Percentiles rank a stretch among this genome's conserved stretches.
Conservation (phyloP, 2,797 vertebrate genomes). For the Discoglossus pictus region DNA sequence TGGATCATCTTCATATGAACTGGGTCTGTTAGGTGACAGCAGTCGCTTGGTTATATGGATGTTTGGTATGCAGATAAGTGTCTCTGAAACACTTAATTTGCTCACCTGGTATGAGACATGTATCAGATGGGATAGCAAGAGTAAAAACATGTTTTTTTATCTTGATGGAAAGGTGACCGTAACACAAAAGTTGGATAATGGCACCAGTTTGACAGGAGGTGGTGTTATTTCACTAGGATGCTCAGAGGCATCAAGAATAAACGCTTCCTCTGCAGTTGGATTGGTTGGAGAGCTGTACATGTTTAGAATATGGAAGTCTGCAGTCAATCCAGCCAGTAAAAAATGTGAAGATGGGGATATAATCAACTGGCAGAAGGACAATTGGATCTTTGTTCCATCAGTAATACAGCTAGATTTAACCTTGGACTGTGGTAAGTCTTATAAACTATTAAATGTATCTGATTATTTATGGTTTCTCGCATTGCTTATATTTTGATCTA, state of each 20-base stretch:
- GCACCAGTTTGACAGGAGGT: slow-evolving; percentile 48
- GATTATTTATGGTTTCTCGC: no score
- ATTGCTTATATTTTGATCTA: no score
- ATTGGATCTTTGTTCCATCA: slow-evolving; percentile 57
- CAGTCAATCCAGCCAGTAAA: slow-evolving; percentile 35
- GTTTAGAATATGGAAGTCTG: slow-evolving; percentile 67
- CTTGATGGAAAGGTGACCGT: slow-evolving; percentile 49
- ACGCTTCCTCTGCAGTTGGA: slow-evolving; percentile 19
- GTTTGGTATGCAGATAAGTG: slow-evolving; percentile 57
- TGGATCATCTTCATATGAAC: slow-evolving; percentile 51
- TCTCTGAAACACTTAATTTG: slow-evolving; percentile 35
- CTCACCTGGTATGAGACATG: slow-evolving; percentile 59
- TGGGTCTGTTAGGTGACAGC: slow-evolving; percentile 60
- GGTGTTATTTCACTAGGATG: slow-evolving; percentile 64
- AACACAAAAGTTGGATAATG: slow-evolving; percentile 38
- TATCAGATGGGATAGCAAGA: slow-evolving; percentile 59
- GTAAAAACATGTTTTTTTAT: slow-evolving; percentile 57
- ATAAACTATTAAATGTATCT: no score
- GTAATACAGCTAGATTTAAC: slow-evolving; percentile 54
- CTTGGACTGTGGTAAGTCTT: slow-evolving; percentile 63
- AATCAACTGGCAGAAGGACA: slow-evolving; percentile 61
- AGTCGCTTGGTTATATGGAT: slow-evolving; percentile 61
- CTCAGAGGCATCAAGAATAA: slow-evolving; percentile 43
- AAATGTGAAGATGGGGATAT: slow-evolving; percentile 59
- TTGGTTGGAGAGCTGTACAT: slow-evolving; percentile 67